These are phyloP conservation scores for Gadopsis bispinosus DNA, from an alignment of 2,797 vertebrate species.

Conservation along the genomic window DNA sequence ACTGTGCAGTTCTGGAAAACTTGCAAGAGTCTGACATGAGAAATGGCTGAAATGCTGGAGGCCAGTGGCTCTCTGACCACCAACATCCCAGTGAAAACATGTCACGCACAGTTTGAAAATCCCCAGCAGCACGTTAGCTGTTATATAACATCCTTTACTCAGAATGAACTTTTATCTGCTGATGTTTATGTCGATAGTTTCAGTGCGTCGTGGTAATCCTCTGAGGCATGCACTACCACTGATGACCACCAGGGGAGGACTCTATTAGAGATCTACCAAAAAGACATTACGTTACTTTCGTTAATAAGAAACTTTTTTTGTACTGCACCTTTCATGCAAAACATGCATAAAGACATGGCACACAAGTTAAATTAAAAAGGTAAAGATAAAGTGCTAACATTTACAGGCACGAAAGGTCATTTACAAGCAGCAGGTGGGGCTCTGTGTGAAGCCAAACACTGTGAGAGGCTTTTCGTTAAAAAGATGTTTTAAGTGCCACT, in stretches of 20 bases:
- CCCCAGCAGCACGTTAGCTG: not conserved
- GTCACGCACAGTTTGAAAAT: not conserved
- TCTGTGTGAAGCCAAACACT: too few relatives aligned
- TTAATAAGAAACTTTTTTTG: too few relatives aligned
- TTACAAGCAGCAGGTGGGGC: too few relatives aligned
- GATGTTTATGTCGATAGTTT: not conserved
- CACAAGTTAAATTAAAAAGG: too few relatives aligned
- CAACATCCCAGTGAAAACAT: constrained; percentile 13
- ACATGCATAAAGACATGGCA: too few relatives aligned
- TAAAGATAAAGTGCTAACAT: too few relatives aligned
- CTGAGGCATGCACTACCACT: not conserved
- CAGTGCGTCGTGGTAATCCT: not conserved
- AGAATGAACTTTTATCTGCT: not conserved
- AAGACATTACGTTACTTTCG: too few relatives aligned
- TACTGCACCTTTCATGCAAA: too few relatives aligned
- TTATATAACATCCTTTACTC: not conserved
- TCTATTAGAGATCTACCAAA: not conserved
- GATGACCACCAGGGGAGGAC: not conserved
- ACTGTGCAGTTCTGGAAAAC: constrained; percentile 30
- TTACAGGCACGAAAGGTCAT: too few relatives aligned
- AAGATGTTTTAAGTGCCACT: too few relatives aligned
- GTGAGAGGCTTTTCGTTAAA: too few relatives aligned
- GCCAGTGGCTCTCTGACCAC: not conserved
- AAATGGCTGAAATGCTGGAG: not conserved
- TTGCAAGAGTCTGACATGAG: constrained; percentile 30